Percentiles rank a stretch among this genome's conserved stretches.
These are phyloP conservation scores for Coremacera marginata DNA, from an alignment of 2,888 invertebrate genomes.

Conservation along the genomic window DNA sequence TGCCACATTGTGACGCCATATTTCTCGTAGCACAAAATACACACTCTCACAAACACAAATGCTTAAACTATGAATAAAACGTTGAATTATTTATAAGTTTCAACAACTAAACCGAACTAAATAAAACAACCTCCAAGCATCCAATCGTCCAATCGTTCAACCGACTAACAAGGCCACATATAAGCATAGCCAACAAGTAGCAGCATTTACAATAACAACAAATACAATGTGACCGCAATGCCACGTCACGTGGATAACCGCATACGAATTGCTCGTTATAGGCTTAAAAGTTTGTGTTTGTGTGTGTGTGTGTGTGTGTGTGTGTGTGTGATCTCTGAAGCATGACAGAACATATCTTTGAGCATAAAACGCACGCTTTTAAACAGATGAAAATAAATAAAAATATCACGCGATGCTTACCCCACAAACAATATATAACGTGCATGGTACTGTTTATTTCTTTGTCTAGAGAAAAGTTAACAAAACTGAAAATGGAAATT, in stretches of 20 bases:
- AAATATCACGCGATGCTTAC: neutral
- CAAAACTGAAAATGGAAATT: too few relatives aligned
- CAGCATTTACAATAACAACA: neutral
- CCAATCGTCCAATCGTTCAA: neutral
- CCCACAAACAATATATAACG: neutral
- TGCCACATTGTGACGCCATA: neutral
- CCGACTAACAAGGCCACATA: neutral
- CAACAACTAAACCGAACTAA: neutral
- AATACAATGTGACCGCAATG: neutral
- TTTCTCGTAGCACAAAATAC: neutral
- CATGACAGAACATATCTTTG: neutral
- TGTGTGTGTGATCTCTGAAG: neutral
- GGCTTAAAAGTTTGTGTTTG: neutral
- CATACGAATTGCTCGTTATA: conserved; percentile 5
- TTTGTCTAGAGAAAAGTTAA: too few relatives aligned
- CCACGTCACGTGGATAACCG: conserved; percentile 4
- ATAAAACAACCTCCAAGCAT: neutral
- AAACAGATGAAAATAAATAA: neutral
- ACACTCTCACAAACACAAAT: neutral
- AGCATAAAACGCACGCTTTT: neutral
- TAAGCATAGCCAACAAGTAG: neutral
- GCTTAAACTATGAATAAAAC: conserved; percentile 12
- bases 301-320: neutral
- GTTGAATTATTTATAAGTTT: conserved; percentile 31
- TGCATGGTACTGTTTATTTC: too few relatives aligned